A percentile compares a stretch with the other conserved stretches of the same genome.
Evolutionary conservation across 2,113 vertebrate genomes (phyloP).

Genomic region (Rafetus swinhoei): DNA sequence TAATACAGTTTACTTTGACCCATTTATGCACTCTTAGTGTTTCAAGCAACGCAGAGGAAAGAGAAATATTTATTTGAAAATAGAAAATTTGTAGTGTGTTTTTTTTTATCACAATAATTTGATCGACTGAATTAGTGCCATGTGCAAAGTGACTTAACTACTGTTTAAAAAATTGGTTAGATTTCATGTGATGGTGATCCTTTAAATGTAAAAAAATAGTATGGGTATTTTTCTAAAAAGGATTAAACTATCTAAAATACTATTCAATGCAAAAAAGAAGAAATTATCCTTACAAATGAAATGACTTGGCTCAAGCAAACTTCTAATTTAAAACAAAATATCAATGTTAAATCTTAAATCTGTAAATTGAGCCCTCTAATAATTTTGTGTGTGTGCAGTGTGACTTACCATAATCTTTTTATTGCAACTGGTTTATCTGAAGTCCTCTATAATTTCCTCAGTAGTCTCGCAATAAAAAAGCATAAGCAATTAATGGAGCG

Average conservation of each 20-base stretch:
- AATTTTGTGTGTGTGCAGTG: fast-evolving
- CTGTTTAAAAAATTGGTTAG: background rate
- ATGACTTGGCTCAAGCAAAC: background rate
- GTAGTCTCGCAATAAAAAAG: background rate
- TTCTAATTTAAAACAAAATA: background rate
- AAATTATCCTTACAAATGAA: background rate
- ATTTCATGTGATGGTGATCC: background rate
- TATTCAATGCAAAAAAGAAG: background rate
- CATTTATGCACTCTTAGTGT: background rate
- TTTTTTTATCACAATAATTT: background rate
- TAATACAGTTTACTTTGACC: background rate
- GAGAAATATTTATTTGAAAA: background rate
- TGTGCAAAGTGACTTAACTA: fast-evolving
- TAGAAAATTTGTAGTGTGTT: background rate
- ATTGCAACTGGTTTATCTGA: background rate
- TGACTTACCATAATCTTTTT: background rate
- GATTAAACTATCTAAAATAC: background rate
- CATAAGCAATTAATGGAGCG: background rate
- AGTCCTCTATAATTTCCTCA: background rate
- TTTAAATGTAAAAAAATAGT: background rate
- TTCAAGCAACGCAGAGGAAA: background rate
- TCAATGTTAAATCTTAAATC: fast-evolving
- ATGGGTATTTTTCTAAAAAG: background rate
- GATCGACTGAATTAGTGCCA: background rate
- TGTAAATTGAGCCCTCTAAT: background rate